Percentiles rank a stretch among this genome's conserved stretches.
Evolutionary conservation across 2,888 invertebrate genomes (phyloP).

Genomic region (Agapetus fuscipes): DNA sequence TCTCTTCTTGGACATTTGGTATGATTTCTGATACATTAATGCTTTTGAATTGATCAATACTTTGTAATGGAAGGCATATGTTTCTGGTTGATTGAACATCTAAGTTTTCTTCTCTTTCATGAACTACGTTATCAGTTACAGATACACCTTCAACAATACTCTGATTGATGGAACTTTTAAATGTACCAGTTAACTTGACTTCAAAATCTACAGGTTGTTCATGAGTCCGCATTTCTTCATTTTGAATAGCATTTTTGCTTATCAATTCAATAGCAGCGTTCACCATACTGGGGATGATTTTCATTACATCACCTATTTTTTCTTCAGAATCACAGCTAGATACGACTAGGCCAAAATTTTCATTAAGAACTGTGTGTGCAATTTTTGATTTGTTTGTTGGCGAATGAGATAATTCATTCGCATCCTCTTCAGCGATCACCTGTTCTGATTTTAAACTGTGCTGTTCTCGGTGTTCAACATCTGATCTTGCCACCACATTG

Average conservation of each 20-base stretch:
- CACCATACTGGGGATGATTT: constrained; percentile 32
- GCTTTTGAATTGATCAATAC: constrained; percentile 10
- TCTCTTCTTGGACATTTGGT: constrained; percentile 23
- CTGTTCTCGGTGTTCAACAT: no score
- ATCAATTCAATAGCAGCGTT: constrained; percentile 31
- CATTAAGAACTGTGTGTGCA: constrained; percentile 21
- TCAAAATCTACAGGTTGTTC: constrained; percentile 32
- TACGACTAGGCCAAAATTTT: constrained; percentile 33
- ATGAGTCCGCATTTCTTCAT: constrained; percentile 23
- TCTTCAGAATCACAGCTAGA: constrained; percentile 34
- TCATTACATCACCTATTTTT: constrained; percentile 31
- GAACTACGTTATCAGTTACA: constrained; percentile 37
- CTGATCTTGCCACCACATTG: constrained; percentile 7
- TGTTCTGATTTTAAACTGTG: no score
- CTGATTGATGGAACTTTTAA: constrained; percentile 29
- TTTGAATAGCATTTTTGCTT: constrained; percentile 23
- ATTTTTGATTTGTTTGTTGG: no score
- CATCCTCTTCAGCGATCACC: no score
- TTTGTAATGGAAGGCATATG: constrained; percentile 17
- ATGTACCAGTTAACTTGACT: constrained; percentile 29
- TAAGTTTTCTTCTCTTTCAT: constrained; percentile 33
- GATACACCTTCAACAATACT: constrained; percentile 37
- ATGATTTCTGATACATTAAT: constrained; percentile 23
- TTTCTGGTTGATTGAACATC: no score
- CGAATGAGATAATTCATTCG: no score